These are phyloP conservation scores for Lordiphosa andalusiaca DNA, from an alignment of 2,888 invertebrate species.

Conservation along the genomic window DNA sequence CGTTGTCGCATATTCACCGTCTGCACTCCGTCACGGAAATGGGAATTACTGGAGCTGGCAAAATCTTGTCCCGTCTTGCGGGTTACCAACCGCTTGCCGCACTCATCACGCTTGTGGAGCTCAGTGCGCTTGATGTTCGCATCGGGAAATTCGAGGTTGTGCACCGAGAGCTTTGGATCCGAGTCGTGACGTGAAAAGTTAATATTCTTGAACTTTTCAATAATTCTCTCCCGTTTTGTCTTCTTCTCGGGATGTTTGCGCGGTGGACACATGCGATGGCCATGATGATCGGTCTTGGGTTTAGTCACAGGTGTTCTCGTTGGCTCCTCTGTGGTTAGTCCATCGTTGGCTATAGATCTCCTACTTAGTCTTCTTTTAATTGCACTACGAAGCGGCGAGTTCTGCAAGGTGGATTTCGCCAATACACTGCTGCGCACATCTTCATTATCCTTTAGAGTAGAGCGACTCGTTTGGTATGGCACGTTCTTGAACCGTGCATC, in stretches of 20 bases:
- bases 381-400: neutral
- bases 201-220: conserved; percentile 54
- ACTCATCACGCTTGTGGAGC: conserved; percentile 41
- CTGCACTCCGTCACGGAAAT: conserved; percentile 52
- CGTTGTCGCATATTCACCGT: conserved; percentile 48
- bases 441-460: neutral
- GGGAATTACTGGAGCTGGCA: conserved; percentile 62
- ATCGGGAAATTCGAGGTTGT: conserved; percentile 64
- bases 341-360: neutral
- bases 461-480: neutral
- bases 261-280: conserved; percentile 25
- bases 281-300: neutral
- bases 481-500: neutral
- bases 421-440: neutral
- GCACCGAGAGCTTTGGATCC: conserved; percentile 44
- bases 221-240: conserved; percentile 33
- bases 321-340: neutral
- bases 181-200: conserved; percentile 50
- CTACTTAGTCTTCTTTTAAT: neutral
- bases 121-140: conserved; percentile 43
- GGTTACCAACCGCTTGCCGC: conserved; percentile 38
- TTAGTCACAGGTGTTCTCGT: neutral
- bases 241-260: conserved; percentile 24
- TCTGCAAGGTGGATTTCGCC: neutral
- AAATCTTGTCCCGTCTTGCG: conserved; percentile 49